Evolutionary conservation across 2,888 invertebrate species (phyloP), one percentile per base, ranked within the genome.

Genomic region (Dynastes grantii): DNA sequence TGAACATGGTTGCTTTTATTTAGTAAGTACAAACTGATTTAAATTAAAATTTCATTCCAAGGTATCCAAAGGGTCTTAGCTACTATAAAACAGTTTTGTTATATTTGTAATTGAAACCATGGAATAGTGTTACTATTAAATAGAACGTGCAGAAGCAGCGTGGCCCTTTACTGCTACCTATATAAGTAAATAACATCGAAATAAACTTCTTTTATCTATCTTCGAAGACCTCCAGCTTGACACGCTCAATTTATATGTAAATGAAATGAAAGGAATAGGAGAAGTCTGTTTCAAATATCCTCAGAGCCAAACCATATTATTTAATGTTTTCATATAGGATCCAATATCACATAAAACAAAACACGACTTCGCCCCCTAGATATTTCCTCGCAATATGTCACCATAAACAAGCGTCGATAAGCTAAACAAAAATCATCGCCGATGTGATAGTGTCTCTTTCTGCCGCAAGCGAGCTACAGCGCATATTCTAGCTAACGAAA

Each of bases 351-450:
- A 83, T 85, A 84, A 84, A 85, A 82, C 84, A 84, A 83, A 83
- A 83, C 82, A 81, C 73, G 70, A 67, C 58, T 79, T 79, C 78
- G 82, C 83, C 84, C 84, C 82, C 80, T 61, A 82, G 82, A 83
- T 82, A 83, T 80, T 82, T 83, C 81, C 81, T 78, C 83, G 82
- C 85, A 85, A 85, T 86, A 84, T 84, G 83, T 84, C 85, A 84
- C 83, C 84, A 85, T 86, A 87, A 87, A 87, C 85, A 85, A 85
- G 83, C 80, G 67, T 80, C 83, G 84, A 85, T 85, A 85, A 85
- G 85, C 85, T 85, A 86, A 85, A 85, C 85, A 86, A 85, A 85
- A 86, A 85, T 85, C 82, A 83, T 83, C 80, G 80, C 53, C 82
- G 81, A 81, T 76, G 81, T 82, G 81, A 84, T 83, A 84, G 84